Percentiles rank a stretch among this genome's conserved stretches.
Conservation (phyloP, 2,888 invertebrate genomes). For the Mactromeris polynyma region DNA sequence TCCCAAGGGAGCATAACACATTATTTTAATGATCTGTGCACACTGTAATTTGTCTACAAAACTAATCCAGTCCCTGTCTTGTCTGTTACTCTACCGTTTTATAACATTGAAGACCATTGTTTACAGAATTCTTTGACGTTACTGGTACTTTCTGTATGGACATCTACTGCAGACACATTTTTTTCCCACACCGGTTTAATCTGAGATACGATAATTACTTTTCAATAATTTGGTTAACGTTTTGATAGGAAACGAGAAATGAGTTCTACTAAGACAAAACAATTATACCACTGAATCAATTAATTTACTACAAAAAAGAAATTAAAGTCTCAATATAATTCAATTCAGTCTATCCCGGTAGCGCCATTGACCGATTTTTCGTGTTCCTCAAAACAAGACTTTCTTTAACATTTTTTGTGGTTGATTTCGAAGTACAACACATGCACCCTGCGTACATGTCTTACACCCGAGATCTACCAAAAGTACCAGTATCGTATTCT, state of each 20-base stretch:
- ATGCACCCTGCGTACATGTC: no score
- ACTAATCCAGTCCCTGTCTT: not conserved
- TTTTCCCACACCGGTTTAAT: not conserved
- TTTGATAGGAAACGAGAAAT: not conserved
- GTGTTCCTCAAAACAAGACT: no score
- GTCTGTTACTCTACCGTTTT: not conserved
- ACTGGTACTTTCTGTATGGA: not conserved
- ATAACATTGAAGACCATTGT: not conserved
- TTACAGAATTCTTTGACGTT: not conserved
- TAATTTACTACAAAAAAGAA: not conserved
- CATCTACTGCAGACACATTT: not conserved
- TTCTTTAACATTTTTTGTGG: no score
- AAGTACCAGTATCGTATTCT: no score
- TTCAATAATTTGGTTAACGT: not conserved
- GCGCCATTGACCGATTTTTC: no score
- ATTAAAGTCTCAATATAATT: not conserved
- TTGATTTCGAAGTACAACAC: no score
- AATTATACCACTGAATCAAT: not conserved
- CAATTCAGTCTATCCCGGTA: no score
- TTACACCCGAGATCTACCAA: no score
- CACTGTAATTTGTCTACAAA: not conserved
- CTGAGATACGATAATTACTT: not conserved
- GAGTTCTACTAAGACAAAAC: not conserved
- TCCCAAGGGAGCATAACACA: slow-evolving; percentile 6
- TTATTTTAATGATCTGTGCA: slow-evolving; percentile 7